Conservation (phyloP, 2,113 vertebrate genomes). For the Nanorana parkeri region DNA sequence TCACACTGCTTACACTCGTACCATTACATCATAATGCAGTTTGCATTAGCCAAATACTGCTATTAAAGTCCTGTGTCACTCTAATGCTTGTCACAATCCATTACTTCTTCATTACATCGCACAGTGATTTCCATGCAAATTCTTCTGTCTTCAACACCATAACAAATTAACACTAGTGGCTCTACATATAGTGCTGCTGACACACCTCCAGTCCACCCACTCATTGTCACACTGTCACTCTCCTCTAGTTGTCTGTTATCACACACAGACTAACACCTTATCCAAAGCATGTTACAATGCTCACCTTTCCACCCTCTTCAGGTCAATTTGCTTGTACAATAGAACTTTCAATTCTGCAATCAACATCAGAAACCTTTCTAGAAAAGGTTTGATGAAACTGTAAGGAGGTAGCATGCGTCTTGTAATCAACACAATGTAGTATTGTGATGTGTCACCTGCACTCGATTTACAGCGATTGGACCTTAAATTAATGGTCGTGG, state of each 20-base stretch:
- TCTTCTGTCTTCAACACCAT: not conserved
- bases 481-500: no score
- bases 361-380: not conserved
- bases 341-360: not conserved
- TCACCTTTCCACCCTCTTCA: not conserved
- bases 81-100: not conserved
- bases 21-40: not conserved
- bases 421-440: no score
- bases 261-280: not conserved
- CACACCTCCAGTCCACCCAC: slow-evolving; percentile 6
- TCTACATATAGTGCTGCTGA: not conserved
- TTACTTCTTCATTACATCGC: not conserved
- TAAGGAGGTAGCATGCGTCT: no score
- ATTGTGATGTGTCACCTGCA: no score
- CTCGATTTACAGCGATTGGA: no score
- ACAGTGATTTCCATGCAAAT: not conserved
- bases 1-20: not conserved
- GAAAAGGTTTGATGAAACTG: no score
- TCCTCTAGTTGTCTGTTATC: slow-evolving; percentile 14
- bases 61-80: not conserved
- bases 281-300: not conserved
- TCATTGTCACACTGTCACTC: slow-evolving; percentile 10
- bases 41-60: not conserved
- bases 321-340: not conserved
- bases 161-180: slow-evolving; percentile 15